Conservation (phyloP, 1,140 invertebrate species). For the Drosophila nebulosa region DNA sequence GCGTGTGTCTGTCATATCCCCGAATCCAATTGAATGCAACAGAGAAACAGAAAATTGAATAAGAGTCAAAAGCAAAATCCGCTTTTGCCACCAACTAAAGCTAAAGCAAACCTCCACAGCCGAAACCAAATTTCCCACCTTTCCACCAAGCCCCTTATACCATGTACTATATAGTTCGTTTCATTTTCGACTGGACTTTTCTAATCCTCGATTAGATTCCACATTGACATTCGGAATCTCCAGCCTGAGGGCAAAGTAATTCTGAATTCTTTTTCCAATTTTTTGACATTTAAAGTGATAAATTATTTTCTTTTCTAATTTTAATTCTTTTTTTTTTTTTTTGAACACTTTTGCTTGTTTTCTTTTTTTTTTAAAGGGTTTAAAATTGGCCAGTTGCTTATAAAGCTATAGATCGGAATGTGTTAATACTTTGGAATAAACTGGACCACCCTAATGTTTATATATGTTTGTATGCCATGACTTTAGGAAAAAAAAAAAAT, state of each 20-base stretch:
- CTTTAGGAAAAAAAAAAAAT: constrained; percentile 58
- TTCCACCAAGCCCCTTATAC: not conserved
- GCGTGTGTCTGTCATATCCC: constrained; percentile 13
- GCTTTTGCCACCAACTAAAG: constrained; percentile 53
- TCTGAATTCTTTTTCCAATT: too few relatives aligned
- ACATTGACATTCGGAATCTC: too few relatives aligned
- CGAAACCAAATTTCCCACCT: not conserved
- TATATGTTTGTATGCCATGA: constrained; percentile 22
- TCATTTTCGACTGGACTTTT: not conserved
- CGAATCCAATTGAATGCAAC: constrained; percentile 75
- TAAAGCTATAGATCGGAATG: too few relatives aligned
- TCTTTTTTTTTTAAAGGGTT: too few relatives aligned
- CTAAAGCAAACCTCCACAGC: not conserved
- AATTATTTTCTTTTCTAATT: too few relatives aligned
- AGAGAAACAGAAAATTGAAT: constrained; percentile 60
- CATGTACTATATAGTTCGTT: not conserved
- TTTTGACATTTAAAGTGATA: too few relatives aligned
- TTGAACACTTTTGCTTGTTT: too few relatives aligned
- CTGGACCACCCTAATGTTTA: constrained; percentile 12
- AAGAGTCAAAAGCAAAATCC: constrained; percentile 74
- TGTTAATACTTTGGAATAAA: too few relatives aligned
- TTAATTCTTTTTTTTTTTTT: too few relatives aligned
- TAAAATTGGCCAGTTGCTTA: too few relatives aligned
- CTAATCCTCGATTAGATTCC: too few relatives aligned
- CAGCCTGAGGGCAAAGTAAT: too few relatives aligned